Evolutionary conservation across 2,888 invertebrate species (phyloP), one percentile per base, ranked within the genome.

Genomic region (Tribolium freemani): DNA sequence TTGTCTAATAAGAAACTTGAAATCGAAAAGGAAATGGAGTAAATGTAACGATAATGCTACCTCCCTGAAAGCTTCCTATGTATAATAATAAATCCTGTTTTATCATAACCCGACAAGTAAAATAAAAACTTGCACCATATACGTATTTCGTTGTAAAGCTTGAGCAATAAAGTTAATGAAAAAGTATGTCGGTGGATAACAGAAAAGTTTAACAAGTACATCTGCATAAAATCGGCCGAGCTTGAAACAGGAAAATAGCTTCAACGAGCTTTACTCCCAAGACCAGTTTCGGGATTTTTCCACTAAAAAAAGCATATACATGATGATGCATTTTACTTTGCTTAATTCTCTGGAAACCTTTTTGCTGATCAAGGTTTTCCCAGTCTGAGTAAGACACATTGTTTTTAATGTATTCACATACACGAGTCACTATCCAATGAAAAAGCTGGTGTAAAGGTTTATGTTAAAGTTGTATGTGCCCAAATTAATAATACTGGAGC

Each of bases 81-180:
- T 16, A 13, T 11, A 16, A 21, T 16, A 46, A 48, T 63, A 51
- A 31, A 64, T 53, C 51, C 11, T 10, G 31, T 51, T 30, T 16
- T 44, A 11, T n/a, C 51, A 63, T 48, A 63, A 13, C 38, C 44
- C 53, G 30, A 20, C 20, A 31, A 38, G 53, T n/a, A 60, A 60
- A 60, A 48, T 44, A 51, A 53, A 63, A 64, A 64, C 64, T 64
- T 64, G 8, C 8, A 9, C 38, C 38, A 38, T 64, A 64, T 53
- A 51, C 44, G 44, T 21, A 10, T 64, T 64, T 50, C 50, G 38
- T n/a, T 63, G 50, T 51, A 51, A 63, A 63, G 63, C 51, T 63
- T 63, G 31, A 16, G 51, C 63, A 38, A 51, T 63, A 63, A 63
- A 63, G n/a, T 53, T 64, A 64, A 64, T 64, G 53, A 64, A 64